Evolutionary conservation across 2,888 invertebrate genomes (phyloP).

Genomic region (Tinea pellionella): DNA sequence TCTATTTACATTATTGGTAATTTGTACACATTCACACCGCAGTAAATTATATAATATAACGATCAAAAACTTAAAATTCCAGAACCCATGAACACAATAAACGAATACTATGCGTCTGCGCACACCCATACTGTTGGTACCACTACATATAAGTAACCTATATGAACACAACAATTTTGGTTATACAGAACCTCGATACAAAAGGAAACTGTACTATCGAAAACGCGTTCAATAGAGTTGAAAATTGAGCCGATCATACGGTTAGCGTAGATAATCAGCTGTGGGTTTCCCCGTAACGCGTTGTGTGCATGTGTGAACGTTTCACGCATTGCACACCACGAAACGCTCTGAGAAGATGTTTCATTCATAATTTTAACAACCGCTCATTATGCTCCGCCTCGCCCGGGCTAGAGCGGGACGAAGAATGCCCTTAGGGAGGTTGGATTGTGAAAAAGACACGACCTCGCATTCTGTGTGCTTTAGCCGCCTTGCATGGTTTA

Average conservation of each 20-base stretch:
- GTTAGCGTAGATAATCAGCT: slow-evolving; percentile 4
- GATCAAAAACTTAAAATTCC: neutral
- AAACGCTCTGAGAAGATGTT: slow-evolving; percentile 38
- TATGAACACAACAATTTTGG: neutral
- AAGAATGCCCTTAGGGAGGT: slow-evolving; percentile 34
- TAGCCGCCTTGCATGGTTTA: slow-evolving; percentile 11
- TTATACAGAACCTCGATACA: neutral
- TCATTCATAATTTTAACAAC: slow-evolving; percentile 66
- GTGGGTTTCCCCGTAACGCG: neutral
- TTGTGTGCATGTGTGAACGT: neutral
- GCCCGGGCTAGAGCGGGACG: slow-evolving; percentile 37
- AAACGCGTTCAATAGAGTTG: neutral
- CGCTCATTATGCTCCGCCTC: slow-evolving; percentile 45
- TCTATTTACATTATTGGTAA: neutral
- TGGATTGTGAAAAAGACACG: slow-evolving; percentile 19
- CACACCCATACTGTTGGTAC: neutral
- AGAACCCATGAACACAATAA: neutral
- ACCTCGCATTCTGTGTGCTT: slow-evolving; percentile 23
- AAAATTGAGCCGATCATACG: neutral
- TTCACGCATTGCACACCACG: neutral
- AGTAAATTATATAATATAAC: neutral
- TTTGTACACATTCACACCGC: neutral
- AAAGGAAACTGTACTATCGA: neutral
- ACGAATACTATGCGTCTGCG: neutral
- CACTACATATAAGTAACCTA: neutral